Evolutionary conservation across 1,140 invertebrate species (phyloP).

Genomic region (Drosophila bocqueti): DNA sequence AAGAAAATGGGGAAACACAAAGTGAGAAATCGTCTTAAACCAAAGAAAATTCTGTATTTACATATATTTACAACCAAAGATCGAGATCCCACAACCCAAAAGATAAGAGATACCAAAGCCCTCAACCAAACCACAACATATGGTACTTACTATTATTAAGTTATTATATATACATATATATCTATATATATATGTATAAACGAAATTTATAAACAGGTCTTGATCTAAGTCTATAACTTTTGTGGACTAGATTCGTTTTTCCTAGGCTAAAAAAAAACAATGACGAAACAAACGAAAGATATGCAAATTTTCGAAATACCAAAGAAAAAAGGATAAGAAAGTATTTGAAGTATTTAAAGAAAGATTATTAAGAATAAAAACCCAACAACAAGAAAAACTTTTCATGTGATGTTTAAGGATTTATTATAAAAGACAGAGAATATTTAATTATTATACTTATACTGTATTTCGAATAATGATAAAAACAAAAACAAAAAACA

Average conservation of each 20-base stretch:
- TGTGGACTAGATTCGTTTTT: slow-evolving; percentile 73
- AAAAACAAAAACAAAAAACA: slow-evolving; percentile 22
- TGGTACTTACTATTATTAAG: slow-evolving; percentile 55
- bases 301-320: slow-evolving; percentile 47
- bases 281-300: slow-evolving; percentile 17
- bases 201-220: slow-evolving; percentile 79
- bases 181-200: slow-evolving; percentile 35
- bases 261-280: slow-evolving; percentile 56
- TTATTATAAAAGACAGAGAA: slow-evolving; percentile 61
- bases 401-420: slow-evolving; percentile 79
- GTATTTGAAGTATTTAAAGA: slow-evolving; percentile 18
- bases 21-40: slow-evolving; percentile 50
- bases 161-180: slow-evolving; percentile 45
- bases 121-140: slow-evolving; percentile 50
- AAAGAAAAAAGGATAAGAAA: slow-evolving; percentile 38
- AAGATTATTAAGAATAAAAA: slow-evolving; percentile 41
- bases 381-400: slow-evolving; percentile 65
- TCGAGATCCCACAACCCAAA: slow-evolving; percentile 5
- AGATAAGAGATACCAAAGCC: slow-evolving; percentile 24
- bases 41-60: slow-evolving; percentile 51
- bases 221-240: slow-evolving; percentile 79
- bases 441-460: slow-evolving; percentile 70
- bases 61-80: slow-evolving; percentile 65
- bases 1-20: not conserved
- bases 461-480: slow-evolving; percentile 64